Conservation (phyloP, 2,797 vertebrate genomes). For the Carduelis carduelis region DNA sequence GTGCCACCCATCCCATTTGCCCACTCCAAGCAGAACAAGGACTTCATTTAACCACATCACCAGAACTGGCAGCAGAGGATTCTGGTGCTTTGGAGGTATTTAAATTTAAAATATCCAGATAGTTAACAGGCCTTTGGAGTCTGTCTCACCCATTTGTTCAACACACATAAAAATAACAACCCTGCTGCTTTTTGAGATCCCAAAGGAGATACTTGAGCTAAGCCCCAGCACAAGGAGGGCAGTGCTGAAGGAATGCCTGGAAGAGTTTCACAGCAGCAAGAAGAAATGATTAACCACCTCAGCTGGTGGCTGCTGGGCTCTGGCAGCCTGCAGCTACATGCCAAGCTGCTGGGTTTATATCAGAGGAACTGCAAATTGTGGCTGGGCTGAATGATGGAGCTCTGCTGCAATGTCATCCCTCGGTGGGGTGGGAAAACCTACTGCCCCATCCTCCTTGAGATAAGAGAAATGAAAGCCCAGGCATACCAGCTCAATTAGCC, state of each 20-base stretch:
- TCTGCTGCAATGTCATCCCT: not conserved
- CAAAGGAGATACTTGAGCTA: not conserved
- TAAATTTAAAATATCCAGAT: not conserved
- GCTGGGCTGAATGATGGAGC: not conserved
- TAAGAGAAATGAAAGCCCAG: not conserved
- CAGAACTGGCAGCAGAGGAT: not conserved
- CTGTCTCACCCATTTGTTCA: not conserved
- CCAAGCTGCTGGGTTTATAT: not conserved
- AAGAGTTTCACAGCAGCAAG: not conserved
- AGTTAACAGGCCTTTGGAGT: not conserved
- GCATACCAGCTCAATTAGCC: not conserved
- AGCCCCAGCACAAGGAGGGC: not conserved
- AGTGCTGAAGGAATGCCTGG: not conserved
- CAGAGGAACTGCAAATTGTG: not conserved
- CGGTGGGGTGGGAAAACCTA: not conserved
- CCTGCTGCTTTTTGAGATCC: not conserved
- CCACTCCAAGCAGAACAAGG: not conserved
- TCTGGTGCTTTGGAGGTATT: not conserved
- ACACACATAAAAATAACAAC: not conserved
- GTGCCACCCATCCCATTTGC: not conserved
- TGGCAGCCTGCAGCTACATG: not conserved
- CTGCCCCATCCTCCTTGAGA: fast-evolving
- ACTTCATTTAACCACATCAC: not conserved
- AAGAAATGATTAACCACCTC: not conserved
- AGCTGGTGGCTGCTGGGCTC: not conserved